These are phyloP conservation scores for Hemicrepidius hirtus DNA, from an alignment of 2,888 invertebrate genomes.

Conservation along the genomic window DNA sequence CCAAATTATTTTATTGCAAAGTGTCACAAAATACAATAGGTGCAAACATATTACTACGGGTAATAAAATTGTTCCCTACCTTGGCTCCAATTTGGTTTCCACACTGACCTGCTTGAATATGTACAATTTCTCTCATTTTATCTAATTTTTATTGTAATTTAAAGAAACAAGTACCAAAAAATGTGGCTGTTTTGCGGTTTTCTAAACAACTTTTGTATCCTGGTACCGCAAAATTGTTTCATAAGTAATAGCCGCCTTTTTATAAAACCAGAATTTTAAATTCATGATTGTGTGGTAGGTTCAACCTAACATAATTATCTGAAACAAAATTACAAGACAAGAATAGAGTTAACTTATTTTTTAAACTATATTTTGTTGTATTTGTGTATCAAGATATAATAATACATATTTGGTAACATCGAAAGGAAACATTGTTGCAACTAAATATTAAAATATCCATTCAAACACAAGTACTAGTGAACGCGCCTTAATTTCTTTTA, in stretches of 20 bases:
- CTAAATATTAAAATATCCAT: too few relatives aligned
- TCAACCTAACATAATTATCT: neutral
- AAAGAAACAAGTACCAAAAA: conserved; percentile 65
- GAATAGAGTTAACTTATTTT: too few relatives aligned
- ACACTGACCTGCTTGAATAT: conserved; percentile 85
- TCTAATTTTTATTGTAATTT: conserved; percentile 69
- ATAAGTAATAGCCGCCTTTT: conserved; percentile 17
- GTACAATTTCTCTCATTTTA: conserved; percentile 90
- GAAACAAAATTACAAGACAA: too few relatives aligned
- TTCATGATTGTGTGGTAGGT: neutral
- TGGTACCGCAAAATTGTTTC: conserved; percentile 75
- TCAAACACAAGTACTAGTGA: too few relatives aligned
- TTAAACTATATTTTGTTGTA: too few relatives aligned
- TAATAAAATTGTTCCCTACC: conserved; percentile 84
- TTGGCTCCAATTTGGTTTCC: conserved; percentile 95
- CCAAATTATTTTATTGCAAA: too few relatives aligned
- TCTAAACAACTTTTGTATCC: conserved; percentile 63
- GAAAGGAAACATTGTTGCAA: too few relatives aligned
- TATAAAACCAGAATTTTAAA: neutral
- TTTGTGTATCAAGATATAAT: too few relatives aligned
- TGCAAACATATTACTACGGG: conserved; percentile 31
- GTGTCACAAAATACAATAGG: too few relatives aligned
- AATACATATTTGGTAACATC: too few relatives aligned
- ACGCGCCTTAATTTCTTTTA: too few relatives aligned
- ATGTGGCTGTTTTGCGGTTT: conserved; percentile 62